A percentile compares a stretch with the other conserved stretches of the same genome.
These are phyloP conservation scores for Catocala fraxini DNA, from an alignment of 2,888 invertebrate genomes.

Conservation along the genomic window DNA sequence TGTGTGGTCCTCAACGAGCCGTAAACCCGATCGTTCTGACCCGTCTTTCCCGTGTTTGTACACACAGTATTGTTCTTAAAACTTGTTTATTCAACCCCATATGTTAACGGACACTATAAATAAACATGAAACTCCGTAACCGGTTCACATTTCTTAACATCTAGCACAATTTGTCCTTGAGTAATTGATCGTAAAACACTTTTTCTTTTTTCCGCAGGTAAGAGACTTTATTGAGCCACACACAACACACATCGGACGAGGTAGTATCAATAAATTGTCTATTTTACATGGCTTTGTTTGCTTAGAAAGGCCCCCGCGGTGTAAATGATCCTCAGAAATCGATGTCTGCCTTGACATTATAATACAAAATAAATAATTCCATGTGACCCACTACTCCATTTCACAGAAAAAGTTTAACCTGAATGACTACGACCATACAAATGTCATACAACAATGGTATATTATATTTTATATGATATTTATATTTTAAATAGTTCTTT, in stretches of 20 bases:
- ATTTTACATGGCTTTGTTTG: constrained; percentile 53
- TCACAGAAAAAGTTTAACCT: constrained; percentile 26
- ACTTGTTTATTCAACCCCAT: constrained; percentile 57
- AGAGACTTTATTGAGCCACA: constrained; percentile 61
- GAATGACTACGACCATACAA: constrained; percentile 29
- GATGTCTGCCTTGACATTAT: constrained; percentile 35
- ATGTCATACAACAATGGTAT: constrained; percentile 28
- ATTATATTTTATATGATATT: constrained; percentile 24
- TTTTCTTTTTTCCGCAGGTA: constrained; percentile 71
- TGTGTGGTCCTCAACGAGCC: constrained; percentile 55
- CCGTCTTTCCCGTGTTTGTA: constrained; percentile 36
- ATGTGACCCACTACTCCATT: constrained; percentile 22
- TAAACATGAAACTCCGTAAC: constrained; percentile 49
- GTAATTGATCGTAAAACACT: constrained; percentile 61
- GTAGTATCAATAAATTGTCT: constrained; percentile 62
- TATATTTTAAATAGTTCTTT: constrained; percentile 21
- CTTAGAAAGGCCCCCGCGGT: constrained; percentile 41
- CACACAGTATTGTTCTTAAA: constrained; percentile 44
- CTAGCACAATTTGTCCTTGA: constrained; percentile 58
- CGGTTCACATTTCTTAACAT: constrained; percentile 46
- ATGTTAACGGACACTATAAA: constrained; percentile 59
- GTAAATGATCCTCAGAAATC: constrained; percentile 30
- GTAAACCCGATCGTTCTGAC: constrained; percentile 28
- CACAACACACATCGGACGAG: constrained; percentile 56
- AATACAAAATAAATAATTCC: constrained; percentile 32